These are phyloP conservation scores for Frankliniella intonsa DNA, from an alignment of 2,888 invertebrate genomes.

Conservation along the genomic window DNA sequence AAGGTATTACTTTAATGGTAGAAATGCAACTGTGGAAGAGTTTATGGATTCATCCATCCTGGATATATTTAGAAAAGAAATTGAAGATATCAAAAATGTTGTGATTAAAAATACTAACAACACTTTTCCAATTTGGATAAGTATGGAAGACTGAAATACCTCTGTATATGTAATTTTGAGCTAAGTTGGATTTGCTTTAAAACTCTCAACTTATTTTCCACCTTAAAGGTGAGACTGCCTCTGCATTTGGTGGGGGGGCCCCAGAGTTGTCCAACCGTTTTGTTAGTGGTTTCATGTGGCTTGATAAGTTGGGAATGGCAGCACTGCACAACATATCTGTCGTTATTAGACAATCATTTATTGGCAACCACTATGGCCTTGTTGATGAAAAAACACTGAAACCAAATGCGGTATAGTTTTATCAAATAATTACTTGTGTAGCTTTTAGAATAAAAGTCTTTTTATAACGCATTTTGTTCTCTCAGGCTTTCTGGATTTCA, in stretches of 20 bases:
- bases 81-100: not conserved
- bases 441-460: not conserved
- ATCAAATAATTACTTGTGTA: not conserved
- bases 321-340: not conserved
- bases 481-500: not conserved
- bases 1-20: slow-evolving; percentile 1
- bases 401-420: not conserved
- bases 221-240: not conserved
- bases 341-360: not conserved
- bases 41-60: not conserved
- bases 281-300: slow-evolving; percentile 7
- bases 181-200: not conserved
- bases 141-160: not conserved
- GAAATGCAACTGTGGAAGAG: not conserved
- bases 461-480: not conserved
- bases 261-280: not conserved
- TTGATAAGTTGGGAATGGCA: not conserved
- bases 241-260: not conserved
- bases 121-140: not conserved
- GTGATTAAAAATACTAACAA: not conserved
- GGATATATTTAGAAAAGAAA: not conserved
- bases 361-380: not conserved
- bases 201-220: not conserved
- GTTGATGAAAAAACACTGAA: not conserved
- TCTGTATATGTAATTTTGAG: not conserved